A percentile compares a stretch with the other conserved stretches of the same genome.
Conservation (phyloP, 2,888 invertebrate genomes). For the Allolobophora icterica region DNA sequence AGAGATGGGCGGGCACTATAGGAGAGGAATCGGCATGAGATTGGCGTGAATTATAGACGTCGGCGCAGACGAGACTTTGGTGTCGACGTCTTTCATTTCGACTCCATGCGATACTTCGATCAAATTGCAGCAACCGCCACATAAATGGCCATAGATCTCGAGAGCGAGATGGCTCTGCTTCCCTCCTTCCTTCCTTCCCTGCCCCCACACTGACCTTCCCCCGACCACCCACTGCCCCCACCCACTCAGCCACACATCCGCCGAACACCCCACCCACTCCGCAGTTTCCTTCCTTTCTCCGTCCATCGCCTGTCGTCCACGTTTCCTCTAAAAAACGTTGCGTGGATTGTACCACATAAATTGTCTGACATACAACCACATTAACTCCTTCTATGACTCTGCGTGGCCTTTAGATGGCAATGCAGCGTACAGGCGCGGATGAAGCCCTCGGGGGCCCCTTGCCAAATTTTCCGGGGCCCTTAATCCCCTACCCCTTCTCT, state of each 20-base stretch:
- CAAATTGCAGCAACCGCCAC: constrained; percentile 2
- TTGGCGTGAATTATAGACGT: background rate
- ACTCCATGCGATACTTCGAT: background rate
- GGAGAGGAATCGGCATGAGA: background rate
- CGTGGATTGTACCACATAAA: background rate
- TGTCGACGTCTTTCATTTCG: background rate
- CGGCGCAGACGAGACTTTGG: background rate
- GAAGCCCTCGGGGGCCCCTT: no score
- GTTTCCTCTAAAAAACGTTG: background rate
- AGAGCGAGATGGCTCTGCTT: background rate
- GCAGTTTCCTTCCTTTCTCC: background rate
- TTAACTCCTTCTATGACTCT: background rate
- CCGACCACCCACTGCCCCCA: background rate
- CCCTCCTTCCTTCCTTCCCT: background rate
- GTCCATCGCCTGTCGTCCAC: background rate
- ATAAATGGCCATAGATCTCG: constrained; percentile 5
- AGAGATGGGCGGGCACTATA: background rate
- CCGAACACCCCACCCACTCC: background rate
- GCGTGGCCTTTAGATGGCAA: background rate
- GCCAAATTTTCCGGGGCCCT: no score
- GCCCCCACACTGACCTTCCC: background rate
- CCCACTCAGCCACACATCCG: background rate
- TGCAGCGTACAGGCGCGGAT: no score
- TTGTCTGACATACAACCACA: background rate
- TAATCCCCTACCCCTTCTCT: no score